Evolutionary conservation across 2,797 vertebrate genomes (phyloP), one percentile per base, ranked within the genome.

Genomic region (Pseudopleuronectes americanus): DNA sequence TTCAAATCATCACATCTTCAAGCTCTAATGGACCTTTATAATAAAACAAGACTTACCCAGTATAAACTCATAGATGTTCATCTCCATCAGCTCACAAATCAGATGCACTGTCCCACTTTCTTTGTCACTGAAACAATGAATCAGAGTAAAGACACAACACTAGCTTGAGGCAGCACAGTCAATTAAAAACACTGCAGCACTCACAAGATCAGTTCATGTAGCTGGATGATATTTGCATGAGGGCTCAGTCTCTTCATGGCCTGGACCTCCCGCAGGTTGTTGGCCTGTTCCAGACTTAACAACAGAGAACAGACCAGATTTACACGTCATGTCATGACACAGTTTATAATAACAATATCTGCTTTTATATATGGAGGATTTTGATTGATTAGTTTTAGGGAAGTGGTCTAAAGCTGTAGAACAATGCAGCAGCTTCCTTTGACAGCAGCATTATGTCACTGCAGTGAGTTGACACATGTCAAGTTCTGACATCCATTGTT

Each of bases 21-120:
- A 19, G 43, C 16, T 45, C 16, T 16, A 8, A 19, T 19, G 0
- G 43, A 19, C 43, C 13, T 13, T 48, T 21, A 16, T 48, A 8
- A n/a, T n/a, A 2, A 48, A 2, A 9, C 17, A 7, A 21, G 47
- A 17, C 41, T 59, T 76, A 96, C 96, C 96, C 96, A 89, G 95
- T 77, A 97, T 96, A 63, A 95, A 91, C 83, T 99, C 95, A 79
- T 96, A 97, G 88, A 97, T 94, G 93, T 96, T 98, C 96, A 97
- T 96, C 80, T 97, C 94, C 96, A 96, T 97, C 84, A 98, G 95
- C 91, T 97, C 96, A 93, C 96, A 95, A 81, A 97, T 95, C 80
- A 96, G 85, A 79, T 95, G 96, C 71, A 97, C 91, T 17, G 92
- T 95, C 57, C 92, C 95, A 33, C 92, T 89, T 82, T 95, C 96